These are phyloP conservation scores for Mythimna loreyi DNA, from an alignment of 2,888 invertebrate species.

Conservation along the genomic window DNA sequence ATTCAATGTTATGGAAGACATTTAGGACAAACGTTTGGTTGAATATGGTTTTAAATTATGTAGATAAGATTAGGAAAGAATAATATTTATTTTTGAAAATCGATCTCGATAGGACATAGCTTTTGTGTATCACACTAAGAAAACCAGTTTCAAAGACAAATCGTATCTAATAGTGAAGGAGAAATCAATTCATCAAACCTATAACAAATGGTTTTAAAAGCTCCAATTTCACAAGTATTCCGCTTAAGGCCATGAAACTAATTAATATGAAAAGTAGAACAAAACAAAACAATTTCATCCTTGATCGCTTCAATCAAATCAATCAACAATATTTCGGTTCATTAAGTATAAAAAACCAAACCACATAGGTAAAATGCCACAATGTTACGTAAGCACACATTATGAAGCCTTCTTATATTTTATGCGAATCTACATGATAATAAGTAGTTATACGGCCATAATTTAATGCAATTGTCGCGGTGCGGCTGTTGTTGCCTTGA, in stretches of 20 bases:
- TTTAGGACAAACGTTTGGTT: constrained; percentile 17
- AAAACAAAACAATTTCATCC: constrained; percentile 7
- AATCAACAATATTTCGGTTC: constrained; percentile 5
- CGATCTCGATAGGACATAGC: too few relatives aligned
- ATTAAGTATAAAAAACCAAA: constrained; percentile 5
- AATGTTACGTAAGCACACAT: not conserved
- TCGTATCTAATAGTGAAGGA: too few relatives aligned
- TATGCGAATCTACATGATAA: constrained; percentile 8
- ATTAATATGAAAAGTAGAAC: not conserved
- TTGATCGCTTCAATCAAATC: constrained; percentile 13
- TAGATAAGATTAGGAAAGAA: not conserved
- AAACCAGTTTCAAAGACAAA: too few relatives aligned
- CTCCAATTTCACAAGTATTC: too few relatives aligned
- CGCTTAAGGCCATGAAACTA: too few relatives aligned
- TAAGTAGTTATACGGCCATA: constrained; percentile 10
- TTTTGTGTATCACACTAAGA: too few relatives aligned
- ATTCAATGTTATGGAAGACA: constrained; percentile 64
- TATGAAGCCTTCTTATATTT: not conserved
- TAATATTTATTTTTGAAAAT: not conserved
- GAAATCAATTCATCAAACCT: too few relatives aligned
- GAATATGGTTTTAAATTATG: constrained; percentile 36
- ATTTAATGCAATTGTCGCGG: constrained; percentile 11
- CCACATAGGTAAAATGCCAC: not conserved
- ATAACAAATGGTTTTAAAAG: too few relatives aligned
- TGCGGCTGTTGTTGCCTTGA: constrained; percentile 27